Evolutionary conservation across 1,140 invertebrate species (phyloP), one percentile per base, ranked within the genome.

Genomic region (Eupristina koningsbergeri): DNA sequence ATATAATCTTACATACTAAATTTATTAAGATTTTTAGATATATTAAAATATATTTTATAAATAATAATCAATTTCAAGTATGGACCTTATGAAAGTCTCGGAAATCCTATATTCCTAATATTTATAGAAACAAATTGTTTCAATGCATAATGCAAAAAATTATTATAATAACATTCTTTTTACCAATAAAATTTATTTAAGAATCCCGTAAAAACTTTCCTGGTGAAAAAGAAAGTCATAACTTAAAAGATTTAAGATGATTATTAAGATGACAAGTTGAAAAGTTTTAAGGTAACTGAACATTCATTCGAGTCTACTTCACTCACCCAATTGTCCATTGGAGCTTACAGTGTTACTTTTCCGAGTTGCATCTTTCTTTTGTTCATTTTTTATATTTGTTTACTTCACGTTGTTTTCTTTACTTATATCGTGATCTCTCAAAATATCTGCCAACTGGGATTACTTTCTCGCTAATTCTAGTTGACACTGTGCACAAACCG

Each of bases 401-500:
- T 64, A 36, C 8, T 31, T 61, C 41, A 61, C 45, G 11, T 3
- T 29, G 31, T 36, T 76, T 76, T 61, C 39, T 3, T 41, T 61
- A 2, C 6, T 77, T n/a, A 3, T 5, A 8, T 77, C 53, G 47
- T 36, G 61, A 64, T 50, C 71, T 50, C 17, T 13, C 6, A 36
- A 36, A 7, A 34, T 6, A 61, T 61, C n/a, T 26, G n/a, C 17
- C 45, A 34, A 31, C 22, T n/a, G 64, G 19, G 64, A 71, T 8
- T 41, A 87, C 85, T 87, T 86, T 87, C 85, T 86, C 85, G 77
- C 75, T 36, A 22, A 5, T 41, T 41, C 67, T n/a, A 58, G 41
- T 74, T 75, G 75, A 53, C n/a, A 47, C 58, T 63, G 29, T 9
- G 11, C 13, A 17, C 41, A 2, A 50, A 88, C 87, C 86, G 85